Base-by-base conservation (phyloP, 2,113 vertebrate genomes). In the Salvelinus fontinalis region DNA sequence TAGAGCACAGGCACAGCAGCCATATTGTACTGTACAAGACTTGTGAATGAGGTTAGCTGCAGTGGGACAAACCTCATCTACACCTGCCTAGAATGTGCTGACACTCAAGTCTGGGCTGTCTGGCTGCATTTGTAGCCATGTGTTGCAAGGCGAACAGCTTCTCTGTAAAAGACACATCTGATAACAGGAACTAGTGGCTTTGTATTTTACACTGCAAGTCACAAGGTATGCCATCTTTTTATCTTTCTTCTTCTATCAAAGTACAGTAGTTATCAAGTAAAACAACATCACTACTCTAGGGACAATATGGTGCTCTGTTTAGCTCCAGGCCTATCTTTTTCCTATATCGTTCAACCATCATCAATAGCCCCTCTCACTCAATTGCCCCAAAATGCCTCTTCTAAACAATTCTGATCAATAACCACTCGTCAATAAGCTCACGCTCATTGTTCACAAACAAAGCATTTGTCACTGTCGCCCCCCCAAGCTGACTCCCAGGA, bases 361-460 rank as follows among this genome's bases (percentile, higher is more conserved):
- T 34, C 20, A 31, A 34, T 68, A 11, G 8, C 29, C 12, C 31
- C 65, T 20, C 29, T 31, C 67, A 44, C 67, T 20, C 31, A 39
- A 13, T 13, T 20, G 20, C 67, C 20, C 67, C n/a, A 68, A 68
- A 68, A 29, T 27, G 26, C 12, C 26, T 31, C 64, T 67, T 14
- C 27, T 67, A 67, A 31, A 68, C 29, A 16, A 34, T n/a, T 34
- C 67, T 20, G 67, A 34, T 68, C 67, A 68, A 22, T 68, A 68
- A 44, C 14, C 67, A 68, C 67, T 67, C 49, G 39, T 70, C 65
- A 48, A 79, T 67, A 74, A 60, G 65, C 71, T 71, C 31, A 78
- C 60, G 16, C 49, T 39, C 66, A 70, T 11, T 83, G 18, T 83
- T 66, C 13, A 57, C 24, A 18, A 54, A 54, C 69, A 64, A 27